Conservation (phyloP, 2,113 vertebrate species). For the Zosterops lateralis region DNA sequence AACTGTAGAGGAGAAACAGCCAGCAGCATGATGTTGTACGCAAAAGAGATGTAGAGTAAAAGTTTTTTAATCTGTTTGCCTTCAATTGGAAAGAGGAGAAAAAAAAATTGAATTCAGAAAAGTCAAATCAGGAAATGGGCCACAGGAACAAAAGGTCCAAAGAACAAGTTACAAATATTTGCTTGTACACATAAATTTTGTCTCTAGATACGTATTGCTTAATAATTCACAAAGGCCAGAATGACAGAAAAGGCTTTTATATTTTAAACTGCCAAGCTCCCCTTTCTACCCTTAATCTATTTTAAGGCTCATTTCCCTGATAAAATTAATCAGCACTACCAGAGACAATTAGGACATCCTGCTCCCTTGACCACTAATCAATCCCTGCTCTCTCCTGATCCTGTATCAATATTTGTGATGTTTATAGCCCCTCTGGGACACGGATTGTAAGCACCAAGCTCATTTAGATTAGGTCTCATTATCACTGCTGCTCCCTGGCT, state of each 20-base stretch:
- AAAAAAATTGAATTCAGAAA: background rate
- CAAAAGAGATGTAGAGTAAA: constrained; percentile 17
- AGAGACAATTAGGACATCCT: constrained; percentile 47
- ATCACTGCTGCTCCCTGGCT: background rate
- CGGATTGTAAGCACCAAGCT: background rate
- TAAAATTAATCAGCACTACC: constrained; percentile 42
- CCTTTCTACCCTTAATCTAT: background rate
- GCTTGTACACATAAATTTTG: background rate
- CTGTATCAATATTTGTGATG: constrained; percentile 37
- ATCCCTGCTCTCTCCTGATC: constrained; percentile 20
- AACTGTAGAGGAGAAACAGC: background rate
- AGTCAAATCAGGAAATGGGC: background rate
- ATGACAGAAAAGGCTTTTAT: background rate
- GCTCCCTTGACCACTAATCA: constrained; percentile 48
- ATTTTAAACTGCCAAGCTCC: background rate
- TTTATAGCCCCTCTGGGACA: constrained; percentile 13
- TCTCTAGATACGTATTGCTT: background rate
- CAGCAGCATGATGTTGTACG: background rate
- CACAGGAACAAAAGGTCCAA: background rate
- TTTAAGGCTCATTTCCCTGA: constrained; percentile 35
- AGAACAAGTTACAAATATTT: background rate
- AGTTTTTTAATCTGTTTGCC: background rate
- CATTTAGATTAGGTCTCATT: constrained; percentile 44
- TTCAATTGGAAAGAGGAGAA: background rate
- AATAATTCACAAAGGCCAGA: background rate